A percentile compares a stretch with the other conserved stretches of the same genome.
Conservation (phyloP, 2,113 vertebrate genomes). For the Cyanistes caeruleus region DNA sequence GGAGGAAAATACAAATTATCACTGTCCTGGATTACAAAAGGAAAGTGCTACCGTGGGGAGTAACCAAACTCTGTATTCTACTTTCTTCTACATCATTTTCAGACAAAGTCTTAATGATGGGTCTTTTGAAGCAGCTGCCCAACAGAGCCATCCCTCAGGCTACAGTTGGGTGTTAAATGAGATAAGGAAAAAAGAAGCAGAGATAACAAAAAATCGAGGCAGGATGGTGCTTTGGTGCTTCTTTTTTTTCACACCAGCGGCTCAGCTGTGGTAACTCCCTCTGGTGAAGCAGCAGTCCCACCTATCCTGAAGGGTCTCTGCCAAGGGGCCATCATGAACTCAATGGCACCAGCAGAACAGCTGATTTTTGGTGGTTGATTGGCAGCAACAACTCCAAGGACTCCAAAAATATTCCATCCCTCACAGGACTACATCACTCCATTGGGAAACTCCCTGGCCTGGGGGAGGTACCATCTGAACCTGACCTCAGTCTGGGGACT, state of each 20-base stretch:
- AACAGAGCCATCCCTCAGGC: background rate
- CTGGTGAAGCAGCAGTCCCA: background rate
- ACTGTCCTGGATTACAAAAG: background rate
- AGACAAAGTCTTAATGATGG: background rate
- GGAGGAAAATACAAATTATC: background rate
- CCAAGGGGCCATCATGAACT: background rate
- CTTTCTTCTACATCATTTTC: background rate
- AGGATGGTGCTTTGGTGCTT: background rate
- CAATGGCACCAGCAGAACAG: background rate
- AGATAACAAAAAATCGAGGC: background rate
- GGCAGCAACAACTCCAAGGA: background rate
- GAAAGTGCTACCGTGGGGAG: background rate
- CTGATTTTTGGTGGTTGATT: too few relatives aligned
- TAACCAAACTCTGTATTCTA: background rate
- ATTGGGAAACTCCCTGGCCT: background rate
- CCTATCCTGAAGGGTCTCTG: background rate
- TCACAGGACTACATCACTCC: background rate
- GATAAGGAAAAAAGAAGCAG: background rate
- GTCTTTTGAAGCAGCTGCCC: background rate
- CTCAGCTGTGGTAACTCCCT: background rate
- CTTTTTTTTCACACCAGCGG: background rate
- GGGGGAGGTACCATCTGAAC: background rate
- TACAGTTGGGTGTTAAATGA: background rate
- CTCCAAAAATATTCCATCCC: background rate
- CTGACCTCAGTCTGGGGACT: fast-evolving